Percentiles rank a stretch among this genome's conserved stretches.
These are phyloP conservation scores for Alloscopus bannaensis DNA, from an alignment of 2,888 invertebrate species.

Conservation along the genomic window DNA sequence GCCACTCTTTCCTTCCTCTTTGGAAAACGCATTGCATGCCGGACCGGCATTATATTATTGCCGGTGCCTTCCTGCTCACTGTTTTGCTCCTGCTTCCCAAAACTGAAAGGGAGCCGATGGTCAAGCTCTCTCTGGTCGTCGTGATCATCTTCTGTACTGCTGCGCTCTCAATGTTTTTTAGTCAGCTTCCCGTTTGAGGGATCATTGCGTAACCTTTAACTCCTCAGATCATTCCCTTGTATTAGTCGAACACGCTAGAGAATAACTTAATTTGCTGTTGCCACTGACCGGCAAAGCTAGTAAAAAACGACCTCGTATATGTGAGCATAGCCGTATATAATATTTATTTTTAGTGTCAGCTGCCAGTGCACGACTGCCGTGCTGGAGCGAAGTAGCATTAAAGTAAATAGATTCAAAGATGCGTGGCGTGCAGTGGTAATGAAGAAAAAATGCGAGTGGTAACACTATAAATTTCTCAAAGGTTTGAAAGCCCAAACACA, in stretches of 20 bases:
- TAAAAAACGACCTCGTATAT: conserved; percentile 37
- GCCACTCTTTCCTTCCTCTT: conserved; percentile 9
- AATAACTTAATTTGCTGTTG: conserved; percentile 42
- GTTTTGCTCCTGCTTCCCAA: conserved; percentile 11
- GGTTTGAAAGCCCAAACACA: conserved; percentile 21
- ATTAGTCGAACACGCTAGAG: too few relatives aligned
- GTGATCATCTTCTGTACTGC: too few relatives aligned
- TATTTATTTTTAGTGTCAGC: conserved; percentile 56
- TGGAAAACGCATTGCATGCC: background rate
- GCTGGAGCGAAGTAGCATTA: background rate
- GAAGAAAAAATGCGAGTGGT: conserved; percentile 53
- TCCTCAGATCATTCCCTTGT: too few relatives aligned
- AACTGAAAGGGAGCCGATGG: conserved; percentile 28
- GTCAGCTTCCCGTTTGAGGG: too few relatives aligned
- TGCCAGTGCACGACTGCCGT: conserved; percentile 42
- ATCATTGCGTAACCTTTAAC: too few relatives aligned
- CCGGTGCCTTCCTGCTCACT: background rate
- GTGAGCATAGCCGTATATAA: too few relatives aligned
- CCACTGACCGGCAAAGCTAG: background rate
- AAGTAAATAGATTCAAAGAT: background rate
- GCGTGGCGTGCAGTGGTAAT: conserved; percentile 34
- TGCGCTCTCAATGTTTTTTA: too few relatives aligned
- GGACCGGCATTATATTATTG: background rate
- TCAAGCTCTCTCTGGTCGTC: conserved; percentile 7
- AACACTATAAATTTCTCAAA: conserved; percentile 46